Evolutionary conservation across 2,797 vertebrate genomes (phyloP).

Genomic region (Myoxocephalus aenaeus): DNA sequence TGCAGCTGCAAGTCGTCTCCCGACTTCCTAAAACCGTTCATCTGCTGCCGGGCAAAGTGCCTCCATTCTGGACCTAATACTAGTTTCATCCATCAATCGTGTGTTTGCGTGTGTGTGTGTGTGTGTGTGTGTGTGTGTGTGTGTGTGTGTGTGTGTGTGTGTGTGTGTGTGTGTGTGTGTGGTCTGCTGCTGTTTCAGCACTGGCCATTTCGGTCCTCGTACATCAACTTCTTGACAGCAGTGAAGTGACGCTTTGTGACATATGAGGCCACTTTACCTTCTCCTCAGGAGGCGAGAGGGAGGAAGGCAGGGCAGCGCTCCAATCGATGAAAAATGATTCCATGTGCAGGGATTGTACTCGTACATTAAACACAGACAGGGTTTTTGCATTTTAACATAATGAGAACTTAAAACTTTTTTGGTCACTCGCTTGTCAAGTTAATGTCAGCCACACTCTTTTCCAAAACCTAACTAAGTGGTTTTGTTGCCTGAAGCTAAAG

Average conservation of each 20-base stretch:
- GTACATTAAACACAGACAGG: slow-evolving; percentile 8
- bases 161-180: slow-evolving; percentile 56
- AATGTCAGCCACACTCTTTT: not conserved
- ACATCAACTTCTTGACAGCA: slow-evolving; percentile 72
- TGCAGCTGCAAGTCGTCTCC: slow-evolving; percentile 38
- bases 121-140: slow-evolving; percentile 15
- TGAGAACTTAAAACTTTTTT: not conserved
- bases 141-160: slow-evolving; percentile 15
- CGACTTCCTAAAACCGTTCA: slow-evolving; percentile 32
- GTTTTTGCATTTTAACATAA: slow-evolving; percentile 4
- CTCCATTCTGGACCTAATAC: slow-evolving; percentile 56
- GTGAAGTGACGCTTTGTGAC: slow-evolving; percentile 71
- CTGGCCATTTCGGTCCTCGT: slow-evolving; percentile 64
- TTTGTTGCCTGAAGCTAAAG: not conserved
- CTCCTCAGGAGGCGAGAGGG: slow-evolving; percentile 34
- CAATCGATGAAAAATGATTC: slow-evolving; percentile 35
- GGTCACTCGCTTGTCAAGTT: not conserved
- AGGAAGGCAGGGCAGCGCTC: slow-evolving; percentile 4
- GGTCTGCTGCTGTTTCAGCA: slow-evolving; percentile 80
- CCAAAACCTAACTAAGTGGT: not conserved
- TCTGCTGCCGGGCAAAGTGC: slow-evolving; percentile 47
- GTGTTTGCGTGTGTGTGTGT: slow-evolving; percentile 9
- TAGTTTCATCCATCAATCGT: slow-evolving; percentile 68
- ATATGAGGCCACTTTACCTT: slow-evolving; percentile 72
- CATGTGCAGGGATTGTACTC: not conserved